Evolutionary conservation across 2,113 vertebrate genomes (phyloP).

Genomic region (Numida meleagris): DNA sequence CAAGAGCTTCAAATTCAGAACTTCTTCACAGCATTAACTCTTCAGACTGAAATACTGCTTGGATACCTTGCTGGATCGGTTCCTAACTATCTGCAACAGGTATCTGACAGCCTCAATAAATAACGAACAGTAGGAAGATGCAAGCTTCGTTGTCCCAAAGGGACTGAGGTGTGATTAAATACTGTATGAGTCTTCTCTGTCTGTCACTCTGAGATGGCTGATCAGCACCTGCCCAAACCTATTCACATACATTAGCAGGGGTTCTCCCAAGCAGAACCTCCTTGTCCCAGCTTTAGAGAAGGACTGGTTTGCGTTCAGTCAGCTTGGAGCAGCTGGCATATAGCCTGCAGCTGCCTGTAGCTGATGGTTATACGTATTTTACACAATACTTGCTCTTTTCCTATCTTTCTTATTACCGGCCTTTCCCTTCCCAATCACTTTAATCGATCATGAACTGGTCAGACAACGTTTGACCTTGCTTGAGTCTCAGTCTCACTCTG

Average conservation of each 20-base stretch:
- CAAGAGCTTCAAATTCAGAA: background rate
- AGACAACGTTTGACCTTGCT: too few relatives aligned
- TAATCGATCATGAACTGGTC: too few relatives aligned
- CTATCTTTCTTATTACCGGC: too few relatives aligned
- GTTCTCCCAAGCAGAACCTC: background rate
- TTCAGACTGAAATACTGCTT: accelerated
- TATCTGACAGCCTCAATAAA: background rate
- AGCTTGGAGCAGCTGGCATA: background rate
- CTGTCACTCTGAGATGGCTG: accelerated
- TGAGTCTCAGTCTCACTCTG: too few relatives aligned
- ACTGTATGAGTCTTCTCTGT: background rate
- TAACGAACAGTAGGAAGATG: background rate
- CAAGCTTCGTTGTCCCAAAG: accelerated
- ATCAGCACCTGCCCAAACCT: background rate
- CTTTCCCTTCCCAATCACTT: too few relatives aligned
- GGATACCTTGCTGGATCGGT: background rate
- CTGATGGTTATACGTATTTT: background rate
- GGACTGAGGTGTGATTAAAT: background rate
- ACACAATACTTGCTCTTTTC: too few relatives aligned
- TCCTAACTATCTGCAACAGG: background rate
- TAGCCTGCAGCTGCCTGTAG: background rate
- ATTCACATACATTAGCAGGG: background rate
- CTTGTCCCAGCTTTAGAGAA: background rate
- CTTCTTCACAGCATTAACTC: background rate
- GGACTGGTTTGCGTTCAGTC: background rate